These are phyloP conservation scores for Tyrophagus putrescentiae DNA, from an alignment of 1,140 invertebrate species.

Conservation along the genomic window DNA sequence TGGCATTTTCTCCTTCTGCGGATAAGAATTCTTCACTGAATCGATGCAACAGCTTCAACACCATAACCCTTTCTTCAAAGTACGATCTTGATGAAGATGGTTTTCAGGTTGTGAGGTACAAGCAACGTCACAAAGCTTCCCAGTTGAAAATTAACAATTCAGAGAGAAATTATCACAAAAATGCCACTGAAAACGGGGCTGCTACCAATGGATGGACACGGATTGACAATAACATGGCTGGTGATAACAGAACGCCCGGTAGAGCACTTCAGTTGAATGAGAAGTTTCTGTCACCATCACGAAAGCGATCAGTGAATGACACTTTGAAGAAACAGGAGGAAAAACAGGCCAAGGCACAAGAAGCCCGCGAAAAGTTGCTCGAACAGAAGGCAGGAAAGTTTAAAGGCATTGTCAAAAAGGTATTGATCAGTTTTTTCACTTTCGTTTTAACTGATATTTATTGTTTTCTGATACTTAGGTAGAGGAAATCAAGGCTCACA, in stretches of 20 bases:
- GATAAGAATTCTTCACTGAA: neutral
- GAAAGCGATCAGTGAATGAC: slow-evolving; percentile 52
- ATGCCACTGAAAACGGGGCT: neutral
- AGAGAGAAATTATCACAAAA: neutral
- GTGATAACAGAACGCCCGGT: slow-evolving; percentile 51
- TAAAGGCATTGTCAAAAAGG: slow-evolving; percentile 66
- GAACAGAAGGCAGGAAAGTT: slow-evolving; percentile 70
- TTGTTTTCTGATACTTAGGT: slow-evolving; percentile 37
- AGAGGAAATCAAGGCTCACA: slow-evolving; percentile 74
- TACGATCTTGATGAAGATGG: slow-evolving; percentile 6
- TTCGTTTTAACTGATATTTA: neutral
- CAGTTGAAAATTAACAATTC: slow-evolving; percentile 16
- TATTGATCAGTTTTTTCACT: slow-evolving; percentile 26
- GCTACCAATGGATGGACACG: neutral
- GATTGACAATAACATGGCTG: slow-evolving; percentile 4
- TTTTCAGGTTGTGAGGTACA: slow-evolving; percentile 13
- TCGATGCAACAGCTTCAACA: slow-evolving; percentile 3
- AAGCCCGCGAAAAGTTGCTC: slow-evolving; percentile 52
- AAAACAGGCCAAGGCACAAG: slow-evolving; percentile 55
- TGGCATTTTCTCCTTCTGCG: neutral
- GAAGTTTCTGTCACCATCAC: slow-evolving; percentile 75
- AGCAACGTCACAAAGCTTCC: slow-evolving; percentile 22
- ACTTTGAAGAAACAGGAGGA: slow-evolving; percentile 53
- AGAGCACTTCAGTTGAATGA: slow-evolving; percentile 77
- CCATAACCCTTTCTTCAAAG: neutral